phyloP scores from a whole-genome alignment of 1,140 invertebrate genomes.

The Bombus superbus region DNA sequence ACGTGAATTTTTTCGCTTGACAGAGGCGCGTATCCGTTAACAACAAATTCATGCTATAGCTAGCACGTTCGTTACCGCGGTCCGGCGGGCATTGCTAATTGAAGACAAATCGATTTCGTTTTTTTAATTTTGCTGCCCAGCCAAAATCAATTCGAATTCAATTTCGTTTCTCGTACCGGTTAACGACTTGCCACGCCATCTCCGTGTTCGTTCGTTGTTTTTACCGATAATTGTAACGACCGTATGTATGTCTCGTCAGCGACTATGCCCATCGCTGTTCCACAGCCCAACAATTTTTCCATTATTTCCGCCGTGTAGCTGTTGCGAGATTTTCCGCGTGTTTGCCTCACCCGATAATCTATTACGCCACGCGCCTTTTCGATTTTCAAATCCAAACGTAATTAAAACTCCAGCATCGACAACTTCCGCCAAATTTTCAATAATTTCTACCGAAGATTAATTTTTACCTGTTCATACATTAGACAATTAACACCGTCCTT shows the following conservation, averaged over 20 bases:
- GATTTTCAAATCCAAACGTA: neutral
- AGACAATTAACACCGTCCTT: neutral
- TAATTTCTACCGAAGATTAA: neutral
- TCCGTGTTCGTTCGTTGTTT: slow-evolving; percentile 37
- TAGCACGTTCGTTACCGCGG: slow-evolving; percentile 30
- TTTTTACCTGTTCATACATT: too few species aligned
- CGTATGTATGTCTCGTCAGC: slow-evolving; percentile 38
- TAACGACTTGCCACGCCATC: slow-evolving; percentile 54
- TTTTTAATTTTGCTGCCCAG: slow-evolving; percentile 56
- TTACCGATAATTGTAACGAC: slow-evolving; percentile 61
- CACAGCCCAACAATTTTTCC: slow-evolving; percentile 13
- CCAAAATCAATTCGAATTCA: slow-evolving; percentile 63
- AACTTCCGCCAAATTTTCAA: too few species aligned
- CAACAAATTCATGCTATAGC: slow-evolving; percentile 27
- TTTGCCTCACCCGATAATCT: neutral
- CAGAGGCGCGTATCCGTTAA: slow-evolving; percentile 4
- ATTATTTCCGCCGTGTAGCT: neutral
- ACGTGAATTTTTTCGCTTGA: slow-evolving; percentile 20
- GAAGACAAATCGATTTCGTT: slow-evolving; percentile 63
- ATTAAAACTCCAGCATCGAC: neutral
- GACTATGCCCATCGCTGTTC: neutral
- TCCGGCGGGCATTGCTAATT: slow-evolving; percentile 50
- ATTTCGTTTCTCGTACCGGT: slow-evolving; percentile 46
- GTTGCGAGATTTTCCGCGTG: neutral
- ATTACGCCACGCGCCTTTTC: neutral